Evolutionary conservation across 2,888 invertebrate species (phyloP), one percentile per base, ranked within the genome.

Genomic region (Drosophila barbarae): DNA sequence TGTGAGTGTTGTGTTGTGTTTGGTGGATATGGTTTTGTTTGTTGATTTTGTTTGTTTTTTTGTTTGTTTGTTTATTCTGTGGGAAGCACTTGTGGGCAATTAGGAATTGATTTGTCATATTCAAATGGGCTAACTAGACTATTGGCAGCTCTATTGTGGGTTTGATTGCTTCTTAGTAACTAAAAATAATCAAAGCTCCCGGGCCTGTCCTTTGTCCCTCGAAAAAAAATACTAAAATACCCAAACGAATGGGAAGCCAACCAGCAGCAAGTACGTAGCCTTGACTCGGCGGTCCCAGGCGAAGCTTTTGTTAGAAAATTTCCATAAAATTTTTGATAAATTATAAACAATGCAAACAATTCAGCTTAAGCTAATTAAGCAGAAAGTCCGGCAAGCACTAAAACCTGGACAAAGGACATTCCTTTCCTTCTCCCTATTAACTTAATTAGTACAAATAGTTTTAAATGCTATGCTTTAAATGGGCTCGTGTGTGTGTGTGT

Each of bases 21-120:
- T 57, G 61, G 65, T 53, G 68, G 68, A 67, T 65, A 69, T 67
- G 67, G 52, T 51, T 8, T 50, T 54, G 58, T 60, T 58, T 36
- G 55, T 47, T 55, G 23, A 39, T 49, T 49, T 66, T 32, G 50
- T 46, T 53, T 58, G 41, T 32, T 28, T 58, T 38, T 32, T 28
- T 38, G 32, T 64, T 70, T 71, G 70, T 77, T 73, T 75, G 69
- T 64, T 42, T 42, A 28, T 28, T 21, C 69, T 74, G 74, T 69
- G 82, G 80, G 80, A 80, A 80, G 80, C 80, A 79, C 79, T 84
- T 82, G 76, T 78, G 74, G 80, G 65, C 66, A 71, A 74, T 47
- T 84, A 84, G 79, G 79, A 84, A 81, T 74, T 63, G 26, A 36
- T 65, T 67, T 46, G 30, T 47, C 32, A 21, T 47, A 41, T 61